Evolutionary conservation across 2,113 vertebrate species (phyloP).

Genomic region (Sinocyclocheilus grahami): DNA sequence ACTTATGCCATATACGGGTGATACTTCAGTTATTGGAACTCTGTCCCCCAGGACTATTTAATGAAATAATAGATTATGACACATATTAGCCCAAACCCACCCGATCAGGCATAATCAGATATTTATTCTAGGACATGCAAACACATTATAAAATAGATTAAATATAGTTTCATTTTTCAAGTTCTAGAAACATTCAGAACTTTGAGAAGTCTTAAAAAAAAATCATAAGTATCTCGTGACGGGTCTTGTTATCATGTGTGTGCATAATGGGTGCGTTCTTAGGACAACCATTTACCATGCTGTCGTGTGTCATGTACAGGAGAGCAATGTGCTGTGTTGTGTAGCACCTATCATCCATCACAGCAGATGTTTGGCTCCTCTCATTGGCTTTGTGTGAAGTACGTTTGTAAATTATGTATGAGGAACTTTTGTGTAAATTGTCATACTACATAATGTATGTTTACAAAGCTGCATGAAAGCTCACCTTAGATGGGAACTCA

Average conservation of each 20-base stretch:
- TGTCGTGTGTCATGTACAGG: constrained; percentile 57
- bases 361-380: constrained; percentile 66
- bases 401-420: constrained; percentile 87
- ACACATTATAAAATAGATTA: neutral
- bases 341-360: constrained; percentile 65
- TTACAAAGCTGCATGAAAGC: constrained; percentile 78
- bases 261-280: constrained; percentile 55
- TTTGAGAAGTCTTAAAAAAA: neutral
- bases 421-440: constrained; percentile 81
- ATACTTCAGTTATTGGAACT: neutral
- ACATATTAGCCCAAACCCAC: neutral
- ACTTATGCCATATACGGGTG: neutral
- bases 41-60: neutral
- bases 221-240: neutral
- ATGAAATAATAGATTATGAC: neutral
- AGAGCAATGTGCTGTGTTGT: constrained; percentile 57
- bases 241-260: neutral
- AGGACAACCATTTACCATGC: constrained; percentile 61
- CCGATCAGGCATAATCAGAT: neutral
- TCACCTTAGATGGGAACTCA: constrained; percentile 76
- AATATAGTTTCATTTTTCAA: neutral
- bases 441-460: constrained; percentile 83
- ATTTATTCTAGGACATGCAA: neutral
- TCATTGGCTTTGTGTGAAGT: constrained; percentile 69
- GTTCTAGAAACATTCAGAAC: neutral